phyloP scores from a whole-genome alignment of 2,888 invertebrate species.

The Trissolcus japonicus region DNA sequence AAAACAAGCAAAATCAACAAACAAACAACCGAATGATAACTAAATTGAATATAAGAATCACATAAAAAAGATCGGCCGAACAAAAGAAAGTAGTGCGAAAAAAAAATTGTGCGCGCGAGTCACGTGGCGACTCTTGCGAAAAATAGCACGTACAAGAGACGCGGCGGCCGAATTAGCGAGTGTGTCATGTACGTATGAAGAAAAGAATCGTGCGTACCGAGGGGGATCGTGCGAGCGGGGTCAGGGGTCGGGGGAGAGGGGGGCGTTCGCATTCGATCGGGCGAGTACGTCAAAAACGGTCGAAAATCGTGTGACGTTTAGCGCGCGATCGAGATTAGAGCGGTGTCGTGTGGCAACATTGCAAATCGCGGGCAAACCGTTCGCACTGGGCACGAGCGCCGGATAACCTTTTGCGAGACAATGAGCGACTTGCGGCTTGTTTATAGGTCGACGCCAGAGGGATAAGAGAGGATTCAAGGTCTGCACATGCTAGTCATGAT shows the following conservation, averaged over 20 bases:
- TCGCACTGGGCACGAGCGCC: slow-evolving; percentile 4
- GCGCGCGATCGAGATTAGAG: slow-evolving; percentile 15
- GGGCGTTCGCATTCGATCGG: slow-evolving; percentile 42
- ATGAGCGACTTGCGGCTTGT: slow-evolving; percentile 37
- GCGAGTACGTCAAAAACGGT: slow-evolving; percentile 51
- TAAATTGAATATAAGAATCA: too few species aligned
- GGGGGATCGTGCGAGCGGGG: slow-evolving; percentile 29
- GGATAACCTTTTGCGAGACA: slow-evolving; percentile 43
- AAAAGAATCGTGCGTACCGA: slow-evolving; percentile 27
- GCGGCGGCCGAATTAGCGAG: slow-evolving; percentile 42
- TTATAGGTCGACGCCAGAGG: slow-evolving; percentile 41
- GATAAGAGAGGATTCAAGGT: slow-evolving; percentile 49
- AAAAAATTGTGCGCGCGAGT: slow-evolving; percentile 26
- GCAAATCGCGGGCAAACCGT: slow-evolving; percentile 29
- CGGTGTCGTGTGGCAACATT: slow-evolving; percentile 41
- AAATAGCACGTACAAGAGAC: slow-evolving; percentile 35
- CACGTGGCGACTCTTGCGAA: slow-evolving; percentile 46
- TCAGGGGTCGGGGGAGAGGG: slow-evolving; percentile 15
- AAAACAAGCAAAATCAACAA: too few species aligned
- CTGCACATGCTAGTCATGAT: slow-evolving; percentile 23
- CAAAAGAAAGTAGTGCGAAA: too few species aligned
- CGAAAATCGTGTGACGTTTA: slow-evolving; percentile 46
- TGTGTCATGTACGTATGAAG: slow-evolving; percentile 33
- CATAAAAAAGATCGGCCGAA: too few species aligned
- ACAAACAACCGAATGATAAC: too few species aligned